These are phyloP conservation scores for Antrozous pallidus DNA, from an alignment of 2,797 vertebrate species.

Conservation along the genomic window DNA sequence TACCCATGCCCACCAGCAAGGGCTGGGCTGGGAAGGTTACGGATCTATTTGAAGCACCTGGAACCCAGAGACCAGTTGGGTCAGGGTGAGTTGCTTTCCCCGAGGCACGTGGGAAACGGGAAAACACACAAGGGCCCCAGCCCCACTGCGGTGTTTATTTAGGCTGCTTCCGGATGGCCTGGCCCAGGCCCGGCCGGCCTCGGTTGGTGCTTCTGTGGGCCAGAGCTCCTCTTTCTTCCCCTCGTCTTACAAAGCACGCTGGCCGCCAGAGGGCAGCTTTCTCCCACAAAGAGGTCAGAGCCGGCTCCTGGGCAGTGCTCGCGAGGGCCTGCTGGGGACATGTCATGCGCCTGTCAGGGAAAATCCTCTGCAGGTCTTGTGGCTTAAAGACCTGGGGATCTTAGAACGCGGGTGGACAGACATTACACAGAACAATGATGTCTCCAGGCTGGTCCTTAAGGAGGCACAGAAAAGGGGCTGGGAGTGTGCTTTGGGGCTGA, in stretches of 20 bases:
- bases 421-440: background rate
- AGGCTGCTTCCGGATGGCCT: background rate
- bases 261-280: slow-evolving; percentile 78
- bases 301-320: background rate
- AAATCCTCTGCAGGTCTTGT: background rate
- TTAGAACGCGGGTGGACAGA: background rate
- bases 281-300: slow-evolving; percentile 33
- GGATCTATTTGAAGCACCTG: background rate
- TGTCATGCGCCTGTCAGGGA: no score
- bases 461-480: background rate
- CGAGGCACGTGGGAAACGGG: background rate
- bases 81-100: background rate
- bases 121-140: background rate
- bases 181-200: background rate
- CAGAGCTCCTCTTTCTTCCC: background rate
- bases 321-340: background rate
- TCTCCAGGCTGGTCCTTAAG: background rate
- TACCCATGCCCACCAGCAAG: background rate
- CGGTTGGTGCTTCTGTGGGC: background rate
- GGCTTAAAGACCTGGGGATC: background rate
- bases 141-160: background rate
- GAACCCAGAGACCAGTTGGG: background rate
- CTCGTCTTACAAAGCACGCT: background rate
- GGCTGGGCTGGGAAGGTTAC: background rate
- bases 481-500: background rate